Evolutionary conservation across 2,113 vertebrate genomes (phyloP).

Genomic region (Asarcornis scutulata): DNA sequence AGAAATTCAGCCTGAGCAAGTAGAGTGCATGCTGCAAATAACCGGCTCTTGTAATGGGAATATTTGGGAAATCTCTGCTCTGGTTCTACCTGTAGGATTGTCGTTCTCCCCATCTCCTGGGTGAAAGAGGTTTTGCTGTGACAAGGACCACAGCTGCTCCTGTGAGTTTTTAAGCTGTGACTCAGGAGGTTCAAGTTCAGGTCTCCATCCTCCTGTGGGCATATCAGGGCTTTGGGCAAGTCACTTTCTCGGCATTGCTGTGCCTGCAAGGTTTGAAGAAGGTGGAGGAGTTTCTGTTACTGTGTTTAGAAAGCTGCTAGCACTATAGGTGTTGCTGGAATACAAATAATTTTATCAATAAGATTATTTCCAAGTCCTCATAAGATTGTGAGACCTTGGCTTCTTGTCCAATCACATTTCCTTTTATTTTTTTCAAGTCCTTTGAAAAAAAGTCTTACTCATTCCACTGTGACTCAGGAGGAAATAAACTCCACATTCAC

Average conservation of each 20-base stretch:
- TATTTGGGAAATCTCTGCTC: not conserved
- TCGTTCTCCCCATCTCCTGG: not conserved
- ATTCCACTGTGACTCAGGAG: conserved; percentile 20
- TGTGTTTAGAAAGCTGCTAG: not conserved
- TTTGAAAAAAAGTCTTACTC: not conserved
- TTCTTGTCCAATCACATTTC: not conserved
- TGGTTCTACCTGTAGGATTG: not conserved
- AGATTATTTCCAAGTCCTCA: not conserved
- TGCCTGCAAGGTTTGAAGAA: not conserved
- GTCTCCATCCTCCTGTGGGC: not conserved
- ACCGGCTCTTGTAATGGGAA: not conserved
- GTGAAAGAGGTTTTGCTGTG: not conserved
- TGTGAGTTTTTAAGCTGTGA: not conserved
- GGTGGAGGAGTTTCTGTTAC: not conserved
- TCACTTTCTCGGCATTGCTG: not conserved
- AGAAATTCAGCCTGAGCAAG: conserved; percentile 58
- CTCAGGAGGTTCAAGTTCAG: not conserved
- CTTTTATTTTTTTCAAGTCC: not conserved
- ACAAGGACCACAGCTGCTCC: not conserved
- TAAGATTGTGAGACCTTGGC: not conserved
- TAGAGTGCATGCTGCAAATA: not conserved
- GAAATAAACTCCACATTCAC: not conserved
- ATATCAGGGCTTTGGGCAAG: not conserved
- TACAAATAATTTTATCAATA: not conserved
- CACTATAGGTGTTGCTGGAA: not conserved